Conservation (phyloP, 2,888 invertebrate genomes). For the Helleia helle region DNA sequence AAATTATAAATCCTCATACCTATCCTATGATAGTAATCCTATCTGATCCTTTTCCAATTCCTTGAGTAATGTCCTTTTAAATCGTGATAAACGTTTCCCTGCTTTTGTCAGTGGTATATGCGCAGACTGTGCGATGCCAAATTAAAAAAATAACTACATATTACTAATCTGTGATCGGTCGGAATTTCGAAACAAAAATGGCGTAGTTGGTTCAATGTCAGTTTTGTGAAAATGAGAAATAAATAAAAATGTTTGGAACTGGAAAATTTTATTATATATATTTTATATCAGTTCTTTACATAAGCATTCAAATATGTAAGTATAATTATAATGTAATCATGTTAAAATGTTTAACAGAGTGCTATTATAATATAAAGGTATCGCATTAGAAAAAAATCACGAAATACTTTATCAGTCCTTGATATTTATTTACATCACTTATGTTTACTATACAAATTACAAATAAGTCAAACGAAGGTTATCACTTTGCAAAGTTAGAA, state of each 20-base stretch:
- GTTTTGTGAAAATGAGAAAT: conserved; percentile 52
- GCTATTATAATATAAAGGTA: background rate
- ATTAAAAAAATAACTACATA: too few relatives aligned
- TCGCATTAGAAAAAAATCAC: background rate
- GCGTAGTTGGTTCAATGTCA: conserved; percentile 51
- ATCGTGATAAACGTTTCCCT: too few relatives aligned
- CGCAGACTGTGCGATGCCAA: too few relatives aligned
- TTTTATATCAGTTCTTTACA: conserved; percentile 36
- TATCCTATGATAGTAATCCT: too few relatives aligned
- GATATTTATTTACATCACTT: conserved; percentile 15
- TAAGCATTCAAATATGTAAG: conserved; percentile 49
- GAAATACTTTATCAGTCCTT: conserved; percentile 4
- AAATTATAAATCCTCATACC: too few relatives aligned
- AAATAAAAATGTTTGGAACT: conserved; percentile 59
- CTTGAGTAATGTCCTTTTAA: too few relatives aligned
- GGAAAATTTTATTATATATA: conserved; percentile 37
- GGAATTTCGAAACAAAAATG: conserved; percentile 48
- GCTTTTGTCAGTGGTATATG: too few relatives aligned
- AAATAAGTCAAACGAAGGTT: conserved; percentile 13
- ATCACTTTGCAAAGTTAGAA: conserved; percentile 4
- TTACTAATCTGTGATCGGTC: too few relatives aligned
- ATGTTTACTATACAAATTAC: conserved; percentile 10
- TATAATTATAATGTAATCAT: conserved; percentile 20
- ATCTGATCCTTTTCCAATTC: too few relatives aligned
- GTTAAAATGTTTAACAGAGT: background rate